These are phyloP conservation scores for Paratrypauchen microcephalus DNA, from an alignment of 2,797 vertebrate species.

Conservation along the genomic window DNA sequence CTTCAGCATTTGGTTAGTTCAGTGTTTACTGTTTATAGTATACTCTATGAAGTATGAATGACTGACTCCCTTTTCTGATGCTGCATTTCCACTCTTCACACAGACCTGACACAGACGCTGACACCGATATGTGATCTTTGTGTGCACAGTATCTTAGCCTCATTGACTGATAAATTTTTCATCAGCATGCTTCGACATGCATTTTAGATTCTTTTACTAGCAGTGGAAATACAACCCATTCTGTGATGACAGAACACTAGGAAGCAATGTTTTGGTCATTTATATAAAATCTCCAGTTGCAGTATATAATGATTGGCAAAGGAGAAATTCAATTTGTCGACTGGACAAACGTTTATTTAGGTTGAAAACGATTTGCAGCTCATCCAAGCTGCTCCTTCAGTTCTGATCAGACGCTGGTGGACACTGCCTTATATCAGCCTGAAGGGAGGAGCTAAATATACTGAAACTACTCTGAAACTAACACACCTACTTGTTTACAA, in stretches of 20 bases:
- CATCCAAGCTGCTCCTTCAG: no score
- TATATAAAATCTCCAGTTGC: not conserved
- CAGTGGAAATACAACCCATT: conserved; percentile 44
- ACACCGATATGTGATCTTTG: conserved; percentile 49
- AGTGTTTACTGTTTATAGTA: not conserved
- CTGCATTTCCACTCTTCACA: conserved; percentile 34
- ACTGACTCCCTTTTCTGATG: conserved; percentile 23
- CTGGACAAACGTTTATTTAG: no score
- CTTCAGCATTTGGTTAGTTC: not conserved
- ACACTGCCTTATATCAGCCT: no score
- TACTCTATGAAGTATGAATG: not conserved
- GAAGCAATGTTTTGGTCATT: conserved; percentile 1
- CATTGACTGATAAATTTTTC: conserved; percentile 54
- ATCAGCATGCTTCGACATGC: conserved; percentile 58
- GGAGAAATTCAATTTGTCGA: no score
- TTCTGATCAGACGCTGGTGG: no score
- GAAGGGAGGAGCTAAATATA: no score
- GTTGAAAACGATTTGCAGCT: no score
- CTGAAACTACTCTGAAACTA: no score
- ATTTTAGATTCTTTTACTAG: conserved; percentile 51
- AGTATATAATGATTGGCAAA: not conserved
- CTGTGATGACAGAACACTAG: not conserved
- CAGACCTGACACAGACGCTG: conserved; percentile 35
- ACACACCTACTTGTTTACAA: no score
- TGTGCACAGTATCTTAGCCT: conserved; percentile 39